phyloP scores from a whole-genome alignment of 2,888 invertebrate species.

The Diarsia rubi region DNA sequence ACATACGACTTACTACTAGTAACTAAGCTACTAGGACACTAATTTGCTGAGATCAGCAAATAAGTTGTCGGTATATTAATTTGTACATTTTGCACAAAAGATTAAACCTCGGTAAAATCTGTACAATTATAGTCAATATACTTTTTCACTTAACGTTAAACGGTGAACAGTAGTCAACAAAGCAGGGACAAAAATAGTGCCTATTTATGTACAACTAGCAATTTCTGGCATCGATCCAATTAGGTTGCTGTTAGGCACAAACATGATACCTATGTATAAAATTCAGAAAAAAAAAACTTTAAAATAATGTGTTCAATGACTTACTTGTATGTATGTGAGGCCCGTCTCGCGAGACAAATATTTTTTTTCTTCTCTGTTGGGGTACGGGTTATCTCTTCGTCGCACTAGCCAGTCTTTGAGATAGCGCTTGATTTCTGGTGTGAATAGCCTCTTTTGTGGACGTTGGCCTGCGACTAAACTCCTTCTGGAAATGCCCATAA shows the following conservation, averaged over 20 bases:
- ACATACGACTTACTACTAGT: neutral
- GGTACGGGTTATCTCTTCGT: slow-evolving; percentile 94
- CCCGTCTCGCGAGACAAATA: slow-evolving; percentile 94
- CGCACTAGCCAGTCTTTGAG: slow-evolving; percentile 95
- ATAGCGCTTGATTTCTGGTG: slow-evolving; percentile 95
- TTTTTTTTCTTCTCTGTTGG: slow-evolving; percentile 95
- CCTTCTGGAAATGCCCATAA: slow-evolving; percentile 83
- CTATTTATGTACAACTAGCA: slow-evolving; percentile 90
- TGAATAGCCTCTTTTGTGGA: slow-evolving; percentile 94
- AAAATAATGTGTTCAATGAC: slow-evolving; percentile 60
- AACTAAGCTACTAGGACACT: neutral
- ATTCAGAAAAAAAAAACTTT: slow-evolving; percentile 61
- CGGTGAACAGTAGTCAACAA: slow-evolving; percentile 80
- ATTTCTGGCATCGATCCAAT: slow-evolving; percentile 87
- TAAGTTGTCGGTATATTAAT: neutral
- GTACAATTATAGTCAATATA: slow-evolving; percentile 29
- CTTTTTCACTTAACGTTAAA: slow-evolving; percentile 65
- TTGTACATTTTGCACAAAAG: neutral
- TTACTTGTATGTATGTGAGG: slow-evolving; percentile 94
- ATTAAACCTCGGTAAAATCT: neutral
- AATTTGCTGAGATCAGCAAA: slow-evolving; percentile 5
- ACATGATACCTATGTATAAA: slow-evolving; percentile 77
- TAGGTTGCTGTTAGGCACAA: slow-evolving; percentile 87
- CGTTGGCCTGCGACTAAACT: slow-evolving; percentile 91
- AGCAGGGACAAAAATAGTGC: slow-evolving; percentile 89